Evolutionary conservation across 2,797 vertebrate species (phyloP).

Genomic region (Gallinago solitaria): DNA sequence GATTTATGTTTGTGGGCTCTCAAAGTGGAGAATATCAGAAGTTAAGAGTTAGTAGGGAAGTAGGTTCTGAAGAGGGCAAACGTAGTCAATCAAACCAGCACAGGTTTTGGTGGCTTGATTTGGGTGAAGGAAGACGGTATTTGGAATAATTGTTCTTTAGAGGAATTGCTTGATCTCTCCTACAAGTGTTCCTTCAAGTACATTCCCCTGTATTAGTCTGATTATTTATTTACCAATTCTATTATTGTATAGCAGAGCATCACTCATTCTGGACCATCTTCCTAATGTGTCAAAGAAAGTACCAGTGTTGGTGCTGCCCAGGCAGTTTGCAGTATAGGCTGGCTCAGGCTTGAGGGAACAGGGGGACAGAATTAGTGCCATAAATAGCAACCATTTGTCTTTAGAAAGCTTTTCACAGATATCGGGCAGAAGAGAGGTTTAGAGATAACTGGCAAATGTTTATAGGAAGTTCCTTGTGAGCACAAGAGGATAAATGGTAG

Average conservation of each 20-base stretch:
- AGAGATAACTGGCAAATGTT: background rate
- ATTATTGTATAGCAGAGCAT: background rate
- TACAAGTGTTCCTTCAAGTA: background rate
- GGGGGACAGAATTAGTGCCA: background rate
- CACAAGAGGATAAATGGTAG: background rate
- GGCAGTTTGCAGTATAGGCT: background rate
- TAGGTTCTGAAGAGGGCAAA: background rate
- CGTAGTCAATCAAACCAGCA: fast-evolving
- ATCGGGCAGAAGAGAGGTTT: background rate
- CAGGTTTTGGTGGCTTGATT: background rate
- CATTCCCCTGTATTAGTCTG: background rate
- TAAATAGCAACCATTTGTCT: background rate
- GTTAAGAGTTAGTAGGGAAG: background rate
- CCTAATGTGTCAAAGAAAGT: background rate
- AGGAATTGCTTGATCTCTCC: background rate
- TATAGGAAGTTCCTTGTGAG: fast-evolving
- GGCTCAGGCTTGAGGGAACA: background rate
- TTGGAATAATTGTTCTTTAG: background rate
- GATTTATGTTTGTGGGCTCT: slow-evolving; percentile 1
- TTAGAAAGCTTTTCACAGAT: background rate
- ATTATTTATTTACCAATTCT: background rate
- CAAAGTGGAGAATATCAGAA: background rate
- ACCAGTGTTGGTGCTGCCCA: background rate
- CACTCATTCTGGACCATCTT: background rate
- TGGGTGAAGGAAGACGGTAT: background rate